Base-by-base conservation (phyloP, 2,797 vertebrate species). In the Syndactyla subalaris region DNA sequence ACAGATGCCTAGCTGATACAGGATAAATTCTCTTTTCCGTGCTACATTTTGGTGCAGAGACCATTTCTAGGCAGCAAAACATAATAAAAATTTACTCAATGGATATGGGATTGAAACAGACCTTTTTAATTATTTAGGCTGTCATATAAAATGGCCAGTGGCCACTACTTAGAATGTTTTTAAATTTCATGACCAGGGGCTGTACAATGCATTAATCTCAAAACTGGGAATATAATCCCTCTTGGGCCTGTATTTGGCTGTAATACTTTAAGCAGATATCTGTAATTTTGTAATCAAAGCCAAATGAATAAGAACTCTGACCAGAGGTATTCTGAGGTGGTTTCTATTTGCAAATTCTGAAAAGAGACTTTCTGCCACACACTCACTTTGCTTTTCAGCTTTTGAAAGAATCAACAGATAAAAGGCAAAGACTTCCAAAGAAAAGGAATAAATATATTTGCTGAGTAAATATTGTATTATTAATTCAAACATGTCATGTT, bases 391-490 rank as follows among this genome's bases (percentile, higher is more conserved):
- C 59, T 76, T 89, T 85, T 91, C 75, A 77, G 16, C 27, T 87
- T 95, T 46, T 72, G 59, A 95, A 84, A 81, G 65, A 89, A 81
- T 87, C 67, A 90, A 38, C 58, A 85, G 52, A 79, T 83, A 88
- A 85, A 88, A 95, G 45, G 26, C 16, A 73, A 89, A 87, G 59
- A 57, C 36, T 89, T 80, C 41, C 84, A 94, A 86, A 92, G 67
- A 92, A 89, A 90, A 34, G 2, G 5, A 22, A n/a, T 93, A 96
- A 96, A 97, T 89, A 93, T 93, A 91, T 89, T 88, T 88, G 65
- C 78, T 65, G 43, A 83, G 73, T 80, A 96, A 97, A 95, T 94
- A 93, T 71, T 88, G 12, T 58, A 62, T 87, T 96, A 86, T 92
- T 96, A 93, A 95, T 90, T 14, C 4, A 95, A 90, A 80, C 48